These are phyloP conservation scores for Andricus curvator DNA, from an alignment of 2,888 invertebrate genomes.

Conservation along the genomic window DNA sequence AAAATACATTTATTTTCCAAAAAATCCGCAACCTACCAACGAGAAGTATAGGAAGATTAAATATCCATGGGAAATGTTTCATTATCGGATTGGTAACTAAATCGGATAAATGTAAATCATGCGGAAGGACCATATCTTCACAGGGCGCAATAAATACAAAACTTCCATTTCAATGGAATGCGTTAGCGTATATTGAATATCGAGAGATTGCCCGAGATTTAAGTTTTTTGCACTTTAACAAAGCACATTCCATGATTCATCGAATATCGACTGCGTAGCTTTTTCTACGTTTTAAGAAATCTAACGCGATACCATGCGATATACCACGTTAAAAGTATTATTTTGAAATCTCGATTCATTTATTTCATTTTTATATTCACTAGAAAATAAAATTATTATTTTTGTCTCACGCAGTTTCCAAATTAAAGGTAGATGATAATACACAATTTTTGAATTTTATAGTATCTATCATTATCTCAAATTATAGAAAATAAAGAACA, in stretches of 20 bases:
- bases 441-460: no score
- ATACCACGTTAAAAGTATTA: no score
- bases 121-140: neutral
- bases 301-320: no score
- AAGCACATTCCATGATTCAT: neutral
- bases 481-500: no score
- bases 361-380: no score
- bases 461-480: no score
- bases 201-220: neutral
- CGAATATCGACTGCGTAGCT: neutral
- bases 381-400: no score
- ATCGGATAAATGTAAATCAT: conserved; percentile 8
- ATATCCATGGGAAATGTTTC: neutral
- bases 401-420: no score
- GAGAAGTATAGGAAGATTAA: neutral
- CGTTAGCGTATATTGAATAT: conserved; percentile 1
- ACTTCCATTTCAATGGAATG: conserved; percentile 2
- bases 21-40: neutral
- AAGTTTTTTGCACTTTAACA: neutral
- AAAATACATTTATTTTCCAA: neutral
- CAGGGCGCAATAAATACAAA: conserved; percentile 2
- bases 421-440: no score
- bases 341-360: no score
- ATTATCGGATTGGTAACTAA: conserved; percentile 13
- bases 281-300: no score